Evolutionary conservation across 2,888 invertebrate species (phyloP).

Genomic region (Chromoteleia sp.): DNA sequence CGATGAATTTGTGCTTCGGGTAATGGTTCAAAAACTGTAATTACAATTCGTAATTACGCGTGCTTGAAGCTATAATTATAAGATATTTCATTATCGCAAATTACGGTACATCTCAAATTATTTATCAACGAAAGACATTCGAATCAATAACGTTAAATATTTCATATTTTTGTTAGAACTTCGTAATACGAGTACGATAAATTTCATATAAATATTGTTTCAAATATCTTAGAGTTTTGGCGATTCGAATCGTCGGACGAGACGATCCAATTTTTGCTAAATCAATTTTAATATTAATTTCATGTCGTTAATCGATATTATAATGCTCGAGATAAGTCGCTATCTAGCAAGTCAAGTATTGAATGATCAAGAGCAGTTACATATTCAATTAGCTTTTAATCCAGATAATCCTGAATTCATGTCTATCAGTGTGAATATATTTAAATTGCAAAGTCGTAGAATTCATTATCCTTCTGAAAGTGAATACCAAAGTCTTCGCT

Average conservation of each 20-base stretch:
- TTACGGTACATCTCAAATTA: slow-evolving; percentile 31
- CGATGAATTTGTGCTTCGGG: slow-evolving; percentile 21
- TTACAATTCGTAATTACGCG: slow-evolving; percentile 46
- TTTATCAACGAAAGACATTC: slow-evolving; percentile 16
- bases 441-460: slow-evolving; percentile 50
- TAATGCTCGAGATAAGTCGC: slow-evolving; percentile 41
- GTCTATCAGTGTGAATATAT: slow-evolving; percentile 44
- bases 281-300: slow-evolving; percentile 35
- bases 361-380: slow-evolving; percentile 51
- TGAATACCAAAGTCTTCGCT: slow-evolving; percentile 37
- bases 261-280: slow-evolving; percentile 9
- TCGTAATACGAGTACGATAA: too few relatives aligned
- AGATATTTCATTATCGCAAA: slow-evolving; percentile 42
- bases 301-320: slow-evolving; percentile 31
- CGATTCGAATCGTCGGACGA: neutral
- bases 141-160: slow-evolving; percentile 2
- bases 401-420: slow-evolving; percentile 55
- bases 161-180: too few relatives aligned
- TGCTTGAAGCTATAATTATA: slow-evolving; percentile 44
- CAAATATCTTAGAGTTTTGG: too few relatives aligned
- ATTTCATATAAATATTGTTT: too few relatives aligned
- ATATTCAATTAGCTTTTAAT: slow-evolving; percentile 58
- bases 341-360: slow-evolving; percentile 44
- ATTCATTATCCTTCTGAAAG: slow-evolving; percentile 47
- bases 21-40: slow-evolving; percentile 50